These are phyloP conservation scores for Naja naja DNA, from an alignment of 2,113 vertebrate genomes.

Conservation along the genomic window DNA sequence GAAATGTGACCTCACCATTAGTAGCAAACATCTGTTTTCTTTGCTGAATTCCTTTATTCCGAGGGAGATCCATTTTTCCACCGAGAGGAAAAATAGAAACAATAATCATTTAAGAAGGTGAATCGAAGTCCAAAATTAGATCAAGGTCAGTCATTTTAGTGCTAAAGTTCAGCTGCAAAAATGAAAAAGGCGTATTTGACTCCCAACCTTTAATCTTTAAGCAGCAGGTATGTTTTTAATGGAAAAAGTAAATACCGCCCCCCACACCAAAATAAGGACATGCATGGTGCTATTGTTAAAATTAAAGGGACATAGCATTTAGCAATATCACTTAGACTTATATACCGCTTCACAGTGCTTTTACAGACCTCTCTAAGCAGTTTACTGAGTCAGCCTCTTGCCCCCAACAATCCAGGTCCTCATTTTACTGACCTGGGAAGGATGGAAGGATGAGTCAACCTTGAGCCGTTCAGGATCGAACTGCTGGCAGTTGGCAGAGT, in stretches of 20 bases:
- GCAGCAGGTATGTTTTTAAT: background rate
- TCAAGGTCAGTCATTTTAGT: background rate
- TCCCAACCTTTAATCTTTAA: background rate
- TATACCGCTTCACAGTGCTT: no score
- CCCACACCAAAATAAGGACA: background rate
- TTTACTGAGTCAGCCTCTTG: no score
- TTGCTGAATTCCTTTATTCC: background rate
- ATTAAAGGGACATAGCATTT: background rate
- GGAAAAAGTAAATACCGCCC: background rate
- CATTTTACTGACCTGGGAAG: no score
- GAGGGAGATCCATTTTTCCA: conserved; percentile 38
- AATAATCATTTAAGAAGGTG: conserved; percentile 3
- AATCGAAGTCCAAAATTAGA: background rate
- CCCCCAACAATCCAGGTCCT: no score
- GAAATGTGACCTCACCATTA: background rate
- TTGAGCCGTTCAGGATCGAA: no score
- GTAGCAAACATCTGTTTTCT: background rate
- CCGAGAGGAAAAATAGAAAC: background rate
- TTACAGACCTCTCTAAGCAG: no score
- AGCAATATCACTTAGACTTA: no score
- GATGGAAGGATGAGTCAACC: no score
- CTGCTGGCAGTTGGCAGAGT: no score
- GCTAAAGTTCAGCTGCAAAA: background rate
- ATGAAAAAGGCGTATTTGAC: background rate
- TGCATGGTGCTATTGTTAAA: background rate